phyloP scores from a whole-genome alignment of 2,797 vertebrate genomes.

The Melanotaenia pygmaea region DNA sequence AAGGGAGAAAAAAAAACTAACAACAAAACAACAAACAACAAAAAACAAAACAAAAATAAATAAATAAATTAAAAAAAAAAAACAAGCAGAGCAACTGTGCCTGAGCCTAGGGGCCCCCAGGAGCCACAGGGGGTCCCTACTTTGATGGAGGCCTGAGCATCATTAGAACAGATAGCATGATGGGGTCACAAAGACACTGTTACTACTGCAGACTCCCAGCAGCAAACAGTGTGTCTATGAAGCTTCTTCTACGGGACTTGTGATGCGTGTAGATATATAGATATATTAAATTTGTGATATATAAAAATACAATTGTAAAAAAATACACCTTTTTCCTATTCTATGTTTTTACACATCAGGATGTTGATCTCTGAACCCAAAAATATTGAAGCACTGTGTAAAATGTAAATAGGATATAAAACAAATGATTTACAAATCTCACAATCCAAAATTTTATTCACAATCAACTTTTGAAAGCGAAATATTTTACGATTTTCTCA shows the following conservation, averaged over 20 bases:
- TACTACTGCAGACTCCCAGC: constrained; percentile 63
- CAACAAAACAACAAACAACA: too few species aligned
- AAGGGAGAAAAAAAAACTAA: constrained; percentile 48
- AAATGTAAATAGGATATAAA: too few species aligned
- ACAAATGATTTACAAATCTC: too few species aligned
- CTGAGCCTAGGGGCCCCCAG: constrained; percentile 75
- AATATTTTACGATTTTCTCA: too few species aligned
- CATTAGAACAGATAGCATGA: constrained; percentile 82
- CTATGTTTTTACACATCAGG: too few species aligned
- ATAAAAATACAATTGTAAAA: constrained; percentile 4
- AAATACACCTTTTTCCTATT: too few species aligned
- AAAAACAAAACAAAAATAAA: too few species aligned
- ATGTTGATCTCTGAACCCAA: too few species aligned
- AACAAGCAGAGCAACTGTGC: constrained; percentile 69
- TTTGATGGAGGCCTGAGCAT: constrained; percentile 85
- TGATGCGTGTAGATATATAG: constrained; percentile 27
- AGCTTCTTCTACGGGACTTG: constrained; percentile 41
- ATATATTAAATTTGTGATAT: background rate
- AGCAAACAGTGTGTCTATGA: constrained; percentile 51
- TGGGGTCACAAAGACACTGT: constrained; percentile 74
- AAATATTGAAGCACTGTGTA: too few species aligned
- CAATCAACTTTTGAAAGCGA: too few species aligned
- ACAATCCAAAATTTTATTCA: too few species aligned
- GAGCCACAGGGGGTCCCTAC: constrained; percentile 79
- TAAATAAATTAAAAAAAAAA: constrained; percentile 21